Conservation (phyloP, 2,113 vertebrate species). For the Stegostoma tigrinum region DNA sequence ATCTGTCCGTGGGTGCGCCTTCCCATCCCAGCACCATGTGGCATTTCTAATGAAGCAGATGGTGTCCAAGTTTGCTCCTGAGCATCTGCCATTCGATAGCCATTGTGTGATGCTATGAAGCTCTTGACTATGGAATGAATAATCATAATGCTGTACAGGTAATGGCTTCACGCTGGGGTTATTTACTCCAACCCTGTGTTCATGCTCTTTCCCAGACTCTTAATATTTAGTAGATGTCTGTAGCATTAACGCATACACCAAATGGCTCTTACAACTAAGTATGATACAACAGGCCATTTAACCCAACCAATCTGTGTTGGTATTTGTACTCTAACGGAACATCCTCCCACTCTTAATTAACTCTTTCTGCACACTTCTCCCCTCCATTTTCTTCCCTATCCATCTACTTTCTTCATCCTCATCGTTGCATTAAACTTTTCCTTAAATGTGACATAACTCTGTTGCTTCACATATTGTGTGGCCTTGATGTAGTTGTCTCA, state of each 20-base stretch:
- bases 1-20: background rate
- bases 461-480: background rate
- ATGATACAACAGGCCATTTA: background rate
- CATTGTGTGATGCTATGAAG: background rate
- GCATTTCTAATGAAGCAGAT: slow-evolving; percentile 8
- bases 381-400: no score
- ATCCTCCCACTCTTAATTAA: background rate
- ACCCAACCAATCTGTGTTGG: background rate
- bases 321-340: background rate
- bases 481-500: background rate
- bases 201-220: background rate
- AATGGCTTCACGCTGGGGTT: background rate
- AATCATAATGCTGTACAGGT: background rate
- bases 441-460: background rate
- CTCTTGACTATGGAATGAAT: background rate
- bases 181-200: background rate
- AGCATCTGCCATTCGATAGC: background rate
- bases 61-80: background rate
- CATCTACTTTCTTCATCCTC: background rate
- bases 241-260: background rate
- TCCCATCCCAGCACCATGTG: background rate
- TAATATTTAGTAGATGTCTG: background rate
- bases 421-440: background rate
- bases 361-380: background rate
- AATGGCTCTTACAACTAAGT: background rate